phyloP scores from a whole-genome alignment of 2,888 invertebrate species.

The Torymus auratus region DNA sequence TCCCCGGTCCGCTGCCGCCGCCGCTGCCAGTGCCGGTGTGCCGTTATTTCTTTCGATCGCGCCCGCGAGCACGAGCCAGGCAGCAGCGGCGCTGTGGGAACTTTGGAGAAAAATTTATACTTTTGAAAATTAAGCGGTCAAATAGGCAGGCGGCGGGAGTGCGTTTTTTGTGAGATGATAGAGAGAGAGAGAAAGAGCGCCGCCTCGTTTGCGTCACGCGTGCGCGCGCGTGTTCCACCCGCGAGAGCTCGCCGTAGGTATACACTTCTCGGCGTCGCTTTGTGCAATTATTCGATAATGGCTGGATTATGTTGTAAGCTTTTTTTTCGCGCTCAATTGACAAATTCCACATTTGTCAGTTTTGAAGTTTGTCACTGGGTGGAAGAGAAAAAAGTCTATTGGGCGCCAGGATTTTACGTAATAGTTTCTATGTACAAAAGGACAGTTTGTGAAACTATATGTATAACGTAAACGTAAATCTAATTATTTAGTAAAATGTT shows the following conservation, averaged over 20 bases:
- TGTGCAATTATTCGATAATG: neutral
- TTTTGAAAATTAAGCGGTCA: slow-evolving; percentile 37
- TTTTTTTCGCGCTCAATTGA: slow-evolving; percentile 17
- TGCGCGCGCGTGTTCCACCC: too few species aligned
- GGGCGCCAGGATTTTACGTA: too few species aligned
- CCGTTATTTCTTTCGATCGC: slow-evolving; percentile 13
- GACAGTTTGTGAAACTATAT: too few species aligned
- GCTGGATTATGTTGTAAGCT: slow-evolving; percentile 1
- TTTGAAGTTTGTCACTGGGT: too few species aligned
- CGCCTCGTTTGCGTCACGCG: too few species aligned
- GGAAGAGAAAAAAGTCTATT: too few species aligned
- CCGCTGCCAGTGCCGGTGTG: slow-evolving; percentile 7
- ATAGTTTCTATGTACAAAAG: too few species aligned
- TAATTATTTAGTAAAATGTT: too few species aligned
- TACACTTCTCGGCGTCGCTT: neutral
- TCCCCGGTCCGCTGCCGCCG: neutral
- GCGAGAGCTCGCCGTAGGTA: too few species aligned
- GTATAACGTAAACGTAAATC: too few species aligned
- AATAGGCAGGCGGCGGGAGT: neutral
- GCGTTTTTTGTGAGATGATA: too few species aligned
- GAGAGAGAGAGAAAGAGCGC: too few species aligned
- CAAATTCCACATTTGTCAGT: neutral
- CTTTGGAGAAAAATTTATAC: slow-evolving; percentile 31
- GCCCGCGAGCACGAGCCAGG: neutral
- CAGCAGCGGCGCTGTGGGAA: slow-evolving; percentile 23